Conservation (phyloP, 2,113 vertebrate genomes). For the Xiphias gladius region DNA sequence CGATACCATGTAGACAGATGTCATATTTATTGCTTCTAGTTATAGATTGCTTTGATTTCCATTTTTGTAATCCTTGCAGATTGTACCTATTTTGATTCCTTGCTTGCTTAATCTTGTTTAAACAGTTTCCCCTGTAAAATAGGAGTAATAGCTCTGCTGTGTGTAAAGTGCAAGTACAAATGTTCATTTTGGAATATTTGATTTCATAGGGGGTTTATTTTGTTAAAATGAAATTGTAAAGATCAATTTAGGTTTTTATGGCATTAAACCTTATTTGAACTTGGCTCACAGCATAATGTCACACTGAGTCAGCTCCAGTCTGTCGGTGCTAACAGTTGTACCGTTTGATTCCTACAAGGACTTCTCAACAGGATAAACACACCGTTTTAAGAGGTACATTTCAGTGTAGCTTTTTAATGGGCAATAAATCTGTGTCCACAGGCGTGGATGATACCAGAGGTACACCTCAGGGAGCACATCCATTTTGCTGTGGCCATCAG, state of each 20-base stretch:
- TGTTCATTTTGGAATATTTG: conserved; percentile 70
- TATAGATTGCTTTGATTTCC: conserved; percentile 55
- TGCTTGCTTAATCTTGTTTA: conserved; percentile 66
- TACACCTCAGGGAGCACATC: conserved; percentile 82
- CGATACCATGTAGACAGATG: conserved; percentile 68
- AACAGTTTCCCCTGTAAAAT: conserved; percentile 70
- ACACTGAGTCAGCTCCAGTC: conserved; percentile 37
- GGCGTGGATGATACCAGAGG: conserved; percentile 80
- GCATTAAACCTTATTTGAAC: conserved; percentile 81
- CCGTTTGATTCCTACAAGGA: conserved; percentile 64
- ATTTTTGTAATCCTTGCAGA: conserved; percentile 68
- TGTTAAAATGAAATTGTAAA: conserved; percentile 75
- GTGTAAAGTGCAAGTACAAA: conserved; percentile 73
- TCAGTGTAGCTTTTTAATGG: conserved; percentile 81
- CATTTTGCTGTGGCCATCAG: conserved; percentile 79
- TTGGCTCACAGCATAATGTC: conserved; percentile 55
- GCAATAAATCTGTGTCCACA: conserved; percentile 82
- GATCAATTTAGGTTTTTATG: conserved; percentile 72
- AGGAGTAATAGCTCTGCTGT: conserved; percentile 63
- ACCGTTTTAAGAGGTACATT: conserved; percentile 75
- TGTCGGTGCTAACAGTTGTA: conserved; percentile 41
- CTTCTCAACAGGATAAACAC: conserved; percentile 75
- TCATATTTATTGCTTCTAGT: conserved; percentile 60
- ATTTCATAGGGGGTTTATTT: conserved; percentile 67
- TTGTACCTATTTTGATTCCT: conserved; percentile 59